A percentile compares a stretch with the other conserved stretches of the same genome.
Conservation (phyloP, 2,888 invertebrate species). For the Hemistola chrysoprasaria region DNA sequence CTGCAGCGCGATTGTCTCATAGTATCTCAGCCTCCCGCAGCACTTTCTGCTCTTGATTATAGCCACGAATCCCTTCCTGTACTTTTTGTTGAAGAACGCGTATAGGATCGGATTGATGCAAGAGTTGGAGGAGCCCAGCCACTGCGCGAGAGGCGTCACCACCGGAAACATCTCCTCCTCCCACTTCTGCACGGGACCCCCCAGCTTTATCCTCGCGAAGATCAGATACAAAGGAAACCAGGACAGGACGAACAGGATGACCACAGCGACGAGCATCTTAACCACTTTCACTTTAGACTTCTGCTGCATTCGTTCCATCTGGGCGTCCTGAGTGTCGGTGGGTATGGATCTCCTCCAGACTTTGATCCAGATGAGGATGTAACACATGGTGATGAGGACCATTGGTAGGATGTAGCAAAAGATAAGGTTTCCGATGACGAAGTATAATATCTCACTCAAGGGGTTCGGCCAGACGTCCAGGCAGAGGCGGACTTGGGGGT, state of each 20-base stretch:
- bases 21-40: slow-evolving; percentile 92
- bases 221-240: slow-evolving; percentile 96
- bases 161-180: slow-evolving; percentile 91
- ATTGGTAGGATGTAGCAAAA: slow-evolving; percentile 96
- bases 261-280: slow-evolving; percentile 96
- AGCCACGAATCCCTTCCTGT: slow-evolving; percentile 93
- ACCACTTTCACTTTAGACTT: slow-evolving; percentile 97
- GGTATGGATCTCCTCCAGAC: slow-evolving; percentile 95
- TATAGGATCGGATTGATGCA: slow-evolving; percentile 97
- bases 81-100: slow-evolving; percentile 97
- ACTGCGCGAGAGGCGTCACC: slow-evolving; percentile 94
- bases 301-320: slow-evolving; percentile 96
- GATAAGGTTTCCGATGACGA: slow-evolving; percentile 93
- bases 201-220: slow-evolving; percentile 92
- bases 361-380: slow-evolving; percentile 95
- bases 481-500: slow-evolving; percentile 89
- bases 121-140: slow-evolving; percentile 96
- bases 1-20: slow-evolving; percentile 92
- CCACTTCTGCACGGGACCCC: slow-evolving; percentile 87
- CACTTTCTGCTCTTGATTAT: slow-evolving; percentile 93
- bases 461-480: slow-evolving; percentile 94
- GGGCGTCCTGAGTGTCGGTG: slow-evolving; percentile 94
- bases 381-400: slow-evolving; percentile 94
- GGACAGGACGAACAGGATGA: slow-evolving; percentile 95
- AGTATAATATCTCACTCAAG: slow-evolving; percentile 91